Conservation (phyloP, 2,113 vertebrate genomes). For the Catharus bicknelli region DNA sequence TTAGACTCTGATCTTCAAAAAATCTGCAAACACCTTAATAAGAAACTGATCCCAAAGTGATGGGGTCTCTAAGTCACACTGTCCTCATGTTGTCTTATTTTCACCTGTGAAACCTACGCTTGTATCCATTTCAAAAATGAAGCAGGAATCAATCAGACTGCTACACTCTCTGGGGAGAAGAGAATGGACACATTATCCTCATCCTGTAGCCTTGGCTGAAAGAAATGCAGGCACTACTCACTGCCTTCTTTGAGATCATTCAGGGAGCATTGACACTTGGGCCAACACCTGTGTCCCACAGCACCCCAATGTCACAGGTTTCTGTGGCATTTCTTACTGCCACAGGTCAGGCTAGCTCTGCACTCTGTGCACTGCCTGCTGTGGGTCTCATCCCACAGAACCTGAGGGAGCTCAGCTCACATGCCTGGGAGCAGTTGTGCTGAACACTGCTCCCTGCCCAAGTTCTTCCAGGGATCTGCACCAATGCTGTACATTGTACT, state of each 20-base stretch:
- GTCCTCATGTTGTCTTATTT: neutral
- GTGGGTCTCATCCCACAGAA: accelerated
- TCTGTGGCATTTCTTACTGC: neutral
- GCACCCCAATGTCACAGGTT: neutral
- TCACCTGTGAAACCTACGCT: neutral
- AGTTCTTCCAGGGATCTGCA: neutral
- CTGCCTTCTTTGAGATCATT: neutral
- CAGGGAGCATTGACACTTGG: neutral
- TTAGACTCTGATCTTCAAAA: neutral
- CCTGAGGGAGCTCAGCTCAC: neutral
- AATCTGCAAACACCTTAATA: neutral
- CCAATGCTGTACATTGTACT: accelerated
- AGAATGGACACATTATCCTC: neutral
- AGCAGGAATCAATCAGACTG: neutral
- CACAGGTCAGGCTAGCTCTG: neutral
- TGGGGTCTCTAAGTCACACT: neutral
- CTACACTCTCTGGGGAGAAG: neutral
- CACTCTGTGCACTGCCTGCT: neutral
- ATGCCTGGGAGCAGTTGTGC: neutral
- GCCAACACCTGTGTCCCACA: neutral
- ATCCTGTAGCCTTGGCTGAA: neutral
- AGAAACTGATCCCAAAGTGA: neutral
- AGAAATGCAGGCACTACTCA: neutral
- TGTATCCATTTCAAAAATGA: accelerated
- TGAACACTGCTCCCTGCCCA: neutral